Conservation (phyloP, 2,888 invertebrate genomes). For the Cheilosia vulpina region DNA sequence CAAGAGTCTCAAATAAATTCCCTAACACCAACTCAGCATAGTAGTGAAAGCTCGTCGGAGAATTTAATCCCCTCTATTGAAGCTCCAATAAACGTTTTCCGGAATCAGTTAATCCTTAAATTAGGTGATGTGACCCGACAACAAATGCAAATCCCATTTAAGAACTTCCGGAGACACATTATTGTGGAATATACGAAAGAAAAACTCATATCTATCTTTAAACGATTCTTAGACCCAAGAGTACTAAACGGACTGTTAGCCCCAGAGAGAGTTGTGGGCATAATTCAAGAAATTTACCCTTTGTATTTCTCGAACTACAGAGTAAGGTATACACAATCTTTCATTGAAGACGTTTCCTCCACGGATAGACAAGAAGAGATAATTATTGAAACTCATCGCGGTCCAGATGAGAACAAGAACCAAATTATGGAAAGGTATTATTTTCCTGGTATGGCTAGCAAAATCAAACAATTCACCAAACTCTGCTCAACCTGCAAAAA, state of each 20-base stretch:
- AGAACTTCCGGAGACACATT: background rate
- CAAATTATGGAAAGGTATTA: constrained; percentile 50
- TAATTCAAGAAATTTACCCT: constrained; percentile 19
- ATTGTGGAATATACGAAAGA: background rate
- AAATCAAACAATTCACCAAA: constrained; percentile 28
- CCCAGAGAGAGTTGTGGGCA: constrained; percentile 28
- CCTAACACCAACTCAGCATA: background rate
- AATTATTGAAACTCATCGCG: constrained; percentile 23
- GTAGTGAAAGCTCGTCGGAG: constrained; percentile 1
- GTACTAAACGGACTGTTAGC: constrained; percentile 39
- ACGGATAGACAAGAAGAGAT: background rate
- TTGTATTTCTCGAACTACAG: constrained; percentile 1
- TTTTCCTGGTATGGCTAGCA: constrained; percentile 32
- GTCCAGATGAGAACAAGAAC: background rate
- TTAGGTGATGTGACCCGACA: too few species aligned
- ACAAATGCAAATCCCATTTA: too few species aligned
- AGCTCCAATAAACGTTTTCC: too few species aligned
- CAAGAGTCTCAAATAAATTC: background rate
- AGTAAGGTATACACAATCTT: background rate
- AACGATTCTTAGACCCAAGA: constrained; percentile 5
- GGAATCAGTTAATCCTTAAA: too few species aligned
- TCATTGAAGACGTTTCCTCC: background rate
- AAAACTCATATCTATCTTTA: constrained; percentile 1
- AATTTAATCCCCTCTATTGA: too few species aligned
- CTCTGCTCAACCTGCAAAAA: constrained; percentile 24